These are phyloP conservation scores for Hucho hucho DNA, from an alignment of 2,113 vertebrate genomes.

Conservation along the genomic window DNA sequence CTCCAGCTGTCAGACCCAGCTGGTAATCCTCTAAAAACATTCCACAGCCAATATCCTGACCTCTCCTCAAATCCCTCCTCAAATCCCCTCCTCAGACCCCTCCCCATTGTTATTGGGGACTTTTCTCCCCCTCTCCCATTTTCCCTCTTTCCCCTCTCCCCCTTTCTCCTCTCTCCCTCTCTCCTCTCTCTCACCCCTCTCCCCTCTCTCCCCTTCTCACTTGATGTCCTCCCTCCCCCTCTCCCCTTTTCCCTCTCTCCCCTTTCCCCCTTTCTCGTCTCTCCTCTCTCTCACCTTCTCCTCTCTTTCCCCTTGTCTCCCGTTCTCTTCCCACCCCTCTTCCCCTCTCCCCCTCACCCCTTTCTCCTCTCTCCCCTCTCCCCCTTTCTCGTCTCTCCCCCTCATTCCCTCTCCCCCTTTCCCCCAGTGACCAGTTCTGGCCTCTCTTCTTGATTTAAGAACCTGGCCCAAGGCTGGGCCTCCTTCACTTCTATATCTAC, in stretches of 20 bases:
- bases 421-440: conserved; percentile 50
- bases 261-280: too few relatives aligned
- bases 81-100: conserved; percentile 30
- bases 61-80: not conserved
- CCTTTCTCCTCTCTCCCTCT: conserved; percentile 30
- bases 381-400: too few relatives aligned
- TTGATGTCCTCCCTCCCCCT: conserved; percentile 61
- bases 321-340: conserved; percentile 66
- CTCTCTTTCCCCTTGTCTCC: conserved; percentile 56
- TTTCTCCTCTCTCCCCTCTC: too few relatives aligned
- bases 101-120: conserved; percentile 40
- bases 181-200: conserved; percentile 41
- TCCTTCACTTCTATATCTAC: not conserved
- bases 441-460: conserved; percentile 73
- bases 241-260: conserved; percentile 47
- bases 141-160: conserved; percentile 46
- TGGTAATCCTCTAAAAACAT: conserved; percentile 36
- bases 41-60: conserved; percentile 41
- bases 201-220: conserved; percentile 48
- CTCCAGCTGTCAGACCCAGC: conserved; percentile 62
- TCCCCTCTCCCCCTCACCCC: too few relatives aligned
- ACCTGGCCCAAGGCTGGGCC: conserved; percentile 64
- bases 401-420: conserved; percentile 16
- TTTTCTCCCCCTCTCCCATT: not conserved
- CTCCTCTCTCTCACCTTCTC: conserved; percentile 48